Base-by-base conservation (phyloP, 64 coral and sea anemone genomes). In the Montipora cactus region DNA sequence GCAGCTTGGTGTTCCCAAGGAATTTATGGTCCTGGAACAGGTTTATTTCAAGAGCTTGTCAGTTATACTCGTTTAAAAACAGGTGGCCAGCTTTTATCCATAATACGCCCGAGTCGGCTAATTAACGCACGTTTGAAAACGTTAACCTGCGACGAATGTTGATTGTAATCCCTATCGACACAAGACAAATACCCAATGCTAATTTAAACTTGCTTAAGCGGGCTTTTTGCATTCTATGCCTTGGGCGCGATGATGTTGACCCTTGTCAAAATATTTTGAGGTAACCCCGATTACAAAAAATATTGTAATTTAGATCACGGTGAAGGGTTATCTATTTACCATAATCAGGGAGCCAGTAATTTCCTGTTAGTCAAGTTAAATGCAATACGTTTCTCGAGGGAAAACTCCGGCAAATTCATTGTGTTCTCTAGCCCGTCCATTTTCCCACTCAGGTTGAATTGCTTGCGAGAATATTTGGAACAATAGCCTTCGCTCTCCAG, bases 191-290 rank as follows among this genome's bases (percentile, higher is more conserved):
- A 14, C 3, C 18, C 59, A 44, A 37, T 18, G 22, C 15, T 7
- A 62, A 47, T 67, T 48, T 67, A 13, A 5, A 37, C 13, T 22
- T 80, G 7, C 23, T 80, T 57, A 9, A 80, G 47, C 23, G 37
- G 37, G 37, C 37, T 37, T 37, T 37, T 37, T 37, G 37, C 37
- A 37, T 37, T 37, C 37, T 37, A 37, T 37, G 37, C 1, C 37
- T 37, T 37, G 37, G 37, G 1, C 11, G 16, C 15, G 25, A 1
- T 8, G n/a, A 84, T 8, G 11, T 83, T 15, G 23, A 23, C 12
- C 14, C 81, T 84, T 84, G 81, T 84, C 81, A 84, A 84, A 84
- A 84, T 68, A 84, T 58, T 44, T 16, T 62, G 20, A 67, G 45
- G 47, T 84, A 14, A 37, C 37, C 37, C 7, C 21, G 59, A 5